Percentiles rank a stretch among this genome's conserved stretches.
Evolutionary conservation across 2,888 invertebrate genomes (phyloP).

Genomic region (Ischnura elegans): DNA sequence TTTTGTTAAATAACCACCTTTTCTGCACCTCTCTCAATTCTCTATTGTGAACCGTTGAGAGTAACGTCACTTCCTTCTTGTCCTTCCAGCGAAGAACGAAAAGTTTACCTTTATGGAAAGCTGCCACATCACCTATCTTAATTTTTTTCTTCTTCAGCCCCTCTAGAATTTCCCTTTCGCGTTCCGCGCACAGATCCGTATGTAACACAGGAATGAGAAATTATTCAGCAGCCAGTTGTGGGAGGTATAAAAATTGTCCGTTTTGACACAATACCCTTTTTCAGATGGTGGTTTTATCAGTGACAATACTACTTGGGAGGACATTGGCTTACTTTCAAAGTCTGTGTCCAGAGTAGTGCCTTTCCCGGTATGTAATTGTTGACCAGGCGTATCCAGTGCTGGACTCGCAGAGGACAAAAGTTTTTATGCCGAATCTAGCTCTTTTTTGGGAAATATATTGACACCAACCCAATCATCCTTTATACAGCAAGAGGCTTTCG

Average conservation of each 20-base stretch:
- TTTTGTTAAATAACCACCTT: background rate
- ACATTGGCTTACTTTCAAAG: too few relatives aligned
- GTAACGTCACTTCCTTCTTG: slow-evolving; percentile 54
- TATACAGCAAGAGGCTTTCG: slow-evolving; percentile 74
- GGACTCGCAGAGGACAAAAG: slow-evolving; percentile 71
- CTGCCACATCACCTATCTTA: slow-evolving; percentile 5
- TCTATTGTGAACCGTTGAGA: slow-evolving; percentile 2
- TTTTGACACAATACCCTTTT: background rate
- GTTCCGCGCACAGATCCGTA: background rate
- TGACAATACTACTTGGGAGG: too few relatives aligned
- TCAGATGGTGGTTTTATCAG: too few relatives aligned
- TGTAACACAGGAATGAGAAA: background rate
- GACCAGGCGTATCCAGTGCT: slow-evolving; percentile 68
- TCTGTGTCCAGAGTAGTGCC: too few relatives aligned
- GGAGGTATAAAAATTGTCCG: slow-evolving; percentile 23
- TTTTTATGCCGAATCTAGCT: slow-evolving; percentile 74
- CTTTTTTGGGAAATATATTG: slow-evolving; percentile 74
- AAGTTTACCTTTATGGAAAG: background rate
- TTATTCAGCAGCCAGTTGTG: background rate
- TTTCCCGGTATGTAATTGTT: too few relatives aligned
- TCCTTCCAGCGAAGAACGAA: slow-evolving; percentile 48
- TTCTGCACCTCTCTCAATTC: slow-evolving; percentile 30
- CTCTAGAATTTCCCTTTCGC: background rate
- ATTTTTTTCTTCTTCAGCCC: background rate
- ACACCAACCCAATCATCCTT: slow-evolving; percentile 74